These are phyloP conservation scores for Scaeva pyrastri DNA, from an alignment of 2,888 invertebrate genomes.

Conservation along the genomic window DNA sequence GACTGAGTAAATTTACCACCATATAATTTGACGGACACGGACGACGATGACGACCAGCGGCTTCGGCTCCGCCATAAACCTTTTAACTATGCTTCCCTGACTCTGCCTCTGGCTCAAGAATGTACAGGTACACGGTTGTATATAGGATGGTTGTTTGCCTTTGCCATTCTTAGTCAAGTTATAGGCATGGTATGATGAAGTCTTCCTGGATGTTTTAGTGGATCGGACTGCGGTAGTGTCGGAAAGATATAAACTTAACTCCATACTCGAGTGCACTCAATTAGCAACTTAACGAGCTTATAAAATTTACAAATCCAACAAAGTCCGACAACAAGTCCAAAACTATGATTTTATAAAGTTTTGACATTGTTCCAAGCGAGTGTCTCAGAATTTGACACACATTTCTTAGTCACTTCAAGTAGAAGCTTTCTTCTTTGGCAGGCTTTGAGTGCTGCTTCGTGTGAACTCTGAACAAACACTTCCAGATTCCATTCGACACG, in stretches of 20 bases:
- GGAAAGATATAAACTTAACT: constrained; percentile 1
- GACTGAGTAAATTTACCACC: constrained; percentile 41
- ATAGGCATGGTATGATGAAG: background rate
- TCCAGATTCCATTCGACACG: background rate
- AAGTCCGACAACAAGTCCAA: background rate
- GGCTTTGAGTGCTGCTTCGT: background rate
- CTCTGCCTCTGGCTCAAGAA: constrained; percentile 22
- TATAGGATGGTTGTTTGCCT: background rate
- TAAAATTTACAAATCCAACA: constrained; percentile 40
- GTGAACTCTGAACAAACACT: constrained; percentile 14
- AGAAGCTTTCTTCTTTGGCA: background rate
- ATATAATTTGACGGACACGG: background rate
- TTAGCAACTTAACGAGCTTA: constrained; percentile 63
- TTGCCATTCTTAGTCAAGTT: constrained; percentile 31
- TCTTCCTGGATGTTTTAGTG: constrained; percentile 1
- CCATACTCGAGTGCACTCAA: constrained; percentile 53
- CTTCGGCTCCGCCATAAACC: constrained; percentile 61
- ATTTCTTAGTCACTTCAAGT: background rate
- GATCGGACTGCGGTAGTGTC: constrained; percentile 19
- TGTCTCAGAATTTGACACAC: background rate
- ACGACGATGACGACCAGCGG: no score
- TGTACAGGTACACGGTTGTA: constrained; percentile 5
- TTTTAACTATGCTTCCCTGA: constrained; percentile 47
- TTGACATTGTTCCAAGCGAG: background rate
- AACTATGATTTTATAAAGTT: background rate